Percentiles rank a stretch among this genome's conserved stretches.
Conservation (phyloP, 2,888 invertebrate species). For the Callimorpha dominula region DNA sequence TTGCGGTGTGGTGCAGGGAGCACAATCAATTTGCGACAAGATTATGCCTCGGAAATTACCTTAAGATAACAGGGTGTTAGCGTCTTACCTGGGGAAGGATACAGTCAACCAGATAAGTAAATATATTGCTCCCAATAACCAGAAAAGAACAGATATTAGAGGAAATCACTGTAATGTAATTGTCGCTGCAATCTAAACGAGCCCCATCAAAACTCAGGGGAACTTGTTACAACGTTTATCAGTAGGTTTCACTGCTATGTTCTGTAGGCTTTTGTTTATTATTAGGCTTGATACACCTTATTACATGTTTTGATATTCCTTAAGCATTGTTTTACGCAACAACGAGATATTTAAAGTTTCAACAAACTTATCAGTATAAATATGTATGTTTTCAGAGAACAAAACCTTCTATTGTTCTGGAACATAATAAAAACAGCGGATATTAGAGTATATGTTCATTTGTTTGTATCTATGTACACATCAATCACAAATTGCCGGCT, state of each 20-base stretch:
- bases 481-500: conserved; percentile 55
- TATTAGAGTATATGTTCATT: conserved; percentile 24
- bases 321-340: conserved; percentile 67
- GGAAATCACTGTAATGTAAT: conserved; percentile 69
- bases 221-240: conserved; percentile 72
- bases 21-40: conserved; percentile 75
- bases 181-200: conserved; percentile 74
- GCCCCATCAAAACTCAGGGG: conserved; percentile 63
- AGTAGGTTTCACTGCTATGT: conserved; percentile 48
- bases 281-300: conserved; percentile 58
- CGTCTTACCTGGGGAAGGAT: conserved; percentile 77
- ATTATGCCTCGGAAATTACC: conserved; percentile 78
- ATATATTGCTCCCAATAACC: conserved; percentile 76
- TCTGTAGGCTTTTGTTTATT: conserved; percentile 71
- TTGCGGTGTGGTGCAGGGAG: conserved; percentile 51
- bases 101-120: conserved; percentile 75
- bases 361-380: conserved; percentile 68
- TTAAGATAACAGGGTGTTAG: conserved; percentile 77
- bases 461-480: conserved; percentile 37
- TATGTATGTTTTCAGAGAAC: conserved; percentile 49
- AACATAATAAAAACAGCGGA: conserved; percentile 32
- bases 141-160: conserved; percentile 72
- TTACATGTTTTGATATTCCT: conserved; percentile 75
- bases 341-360: conserved; percentile 64
- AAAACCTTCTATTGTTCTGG: conserved; percentile 47